Conservation (phyloP, 1,140 invertebrate genomes). For the Sesamia nonagrioides region DNA sequence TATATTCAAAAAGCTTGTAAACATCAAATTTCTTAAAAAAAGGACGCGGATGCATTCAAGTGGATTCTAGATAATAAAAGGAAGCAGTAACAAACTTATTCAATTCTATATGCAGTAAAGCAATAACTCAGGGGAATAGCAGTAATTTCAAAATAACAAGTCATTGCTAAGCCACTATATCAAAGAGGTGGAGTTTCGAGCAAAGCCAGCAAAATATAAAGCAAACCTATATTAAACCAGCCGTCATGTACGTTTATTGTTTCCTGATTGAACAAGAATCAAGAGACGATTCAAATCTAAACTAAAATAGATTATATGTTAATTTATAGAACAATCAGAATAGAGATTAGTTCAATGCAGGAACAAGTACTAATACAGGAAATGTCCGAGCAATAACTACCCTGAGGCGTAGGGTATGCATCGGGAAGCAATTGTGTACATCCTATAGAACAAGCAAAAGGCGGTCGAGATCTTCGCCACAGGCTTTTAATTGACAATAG, state of each 20-base stretch:
- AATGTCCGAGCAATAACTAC: slow-evolving; percentile 78
- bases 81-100: slow-evolving; percentile 30
- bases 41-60: background rate
- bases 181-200: slow-evolving; percentile 34
- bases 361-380: slow-evolving; percentile 80
- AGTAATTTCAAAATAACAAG: slow-evolving; percentile 42
- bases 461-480: slow-evolving; percentile 72
- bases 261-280: slow-evolving; percentile 74
- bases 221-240: slow-evolving; percentile 63
- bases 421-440: slow-evolving; percentile 78
- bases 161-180: slow-evolving; percentile 39
- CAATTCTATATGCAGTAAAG: slow-evolving; percentile 35
- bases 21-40: background rate
- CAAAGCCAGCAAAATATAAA: slow-evolving; percentile 38
- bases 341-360: slow-evolving; percentile 71
- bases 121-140: slow-evolving; percentile 42
- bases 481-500: slow-evolving; percentile 81
- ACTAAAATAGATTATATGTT: slow-evolving; percentile 79
- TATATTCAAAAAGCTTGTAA: background rate
- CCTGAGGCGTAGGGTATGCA: slow-evolving; percentile 77
- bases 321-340: slow-evolving; percentile 75
- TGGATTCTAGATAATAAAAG: slow-evolving; percentile 23
- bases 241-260: slow-evolving; percentile 68
- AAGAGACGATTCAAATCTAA: slow-evolving; percentile 73
- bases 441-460: slow-evolving; percentile 81